A percentile compares a stretch with the other conserved stretches of the same genome.
Conservation (phyloP, 2,888 invertebrate genomes). For the Atherix ibis region DNA sequence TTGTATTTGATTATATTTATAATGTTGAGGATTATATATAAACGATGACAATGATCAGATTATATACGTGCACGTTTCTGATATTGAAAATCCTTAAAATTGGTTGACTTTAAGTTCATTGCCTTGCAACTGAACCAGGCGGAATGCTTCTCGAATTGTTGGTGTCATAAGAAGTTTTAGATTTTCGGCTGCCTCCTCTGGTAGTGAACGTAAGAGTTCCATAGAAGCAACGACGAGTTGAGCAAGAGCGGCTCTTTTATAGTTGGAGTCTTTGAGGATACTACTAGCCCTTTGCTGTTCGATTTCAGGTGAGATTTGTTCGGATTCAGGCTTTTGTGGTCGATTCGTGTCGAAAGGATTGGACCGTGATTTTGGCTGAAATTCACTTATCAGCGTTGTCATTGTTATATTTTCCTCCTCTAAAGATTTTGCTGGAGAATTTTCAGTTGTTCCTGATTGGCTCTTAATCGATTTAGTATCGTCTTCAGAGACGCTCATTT, state of each 20-base stretch:
- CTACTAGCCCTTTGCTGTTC: slow-evolving; percentile 68
- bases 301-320: slow-evolving; percentile 65
- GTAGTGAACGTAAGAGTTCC: slow-evolving; percentile 53
- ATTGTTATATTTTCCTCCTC: slow-evolving; percentile 30
- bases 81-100: too few relatives aligned
- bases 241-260: slow-evolving; percentile 66
- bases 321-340: slow-evolving; percentile 30
- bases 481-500: slow-evolving; percentile 15
- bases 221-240: slow-evolving; percentile 75
- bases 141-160: slow-evolving; percentile 32
- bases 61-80: too few relatives aligned
- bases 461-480: slow-evolving; percentile 9
- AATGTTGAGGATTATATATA: too few relatives aligned
- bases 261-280: slow-evolving; percentile 76
- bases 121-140: slow-evolving; percentile 32
- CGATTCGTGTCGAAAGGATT: slow-evolving; percentile 32
- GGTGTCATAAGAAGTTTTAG: slow-evolving; percentile 31
- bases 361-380: slow-evolving; percentile 29
- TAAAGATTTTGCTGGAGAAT: slow-evolving; percentile 22
- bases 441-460: slow-evolving; percentile 10
- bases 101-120: slow-evolving; percentile 32
- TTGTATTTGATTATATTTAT: too few relatives aligned
- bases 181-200: slow-evolving; percentile 41
- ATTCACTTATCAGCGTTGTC: slow-evolving; percentile 31
- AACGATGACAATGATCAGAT: too few relatives aligned